Percentiles rank a stretch among this genome's conserved stretches.
Evolutionary conservation across 2,888 invertebrate genomes (phyloP).

Genomic region (Ditylenchus weischeri): DNA sequence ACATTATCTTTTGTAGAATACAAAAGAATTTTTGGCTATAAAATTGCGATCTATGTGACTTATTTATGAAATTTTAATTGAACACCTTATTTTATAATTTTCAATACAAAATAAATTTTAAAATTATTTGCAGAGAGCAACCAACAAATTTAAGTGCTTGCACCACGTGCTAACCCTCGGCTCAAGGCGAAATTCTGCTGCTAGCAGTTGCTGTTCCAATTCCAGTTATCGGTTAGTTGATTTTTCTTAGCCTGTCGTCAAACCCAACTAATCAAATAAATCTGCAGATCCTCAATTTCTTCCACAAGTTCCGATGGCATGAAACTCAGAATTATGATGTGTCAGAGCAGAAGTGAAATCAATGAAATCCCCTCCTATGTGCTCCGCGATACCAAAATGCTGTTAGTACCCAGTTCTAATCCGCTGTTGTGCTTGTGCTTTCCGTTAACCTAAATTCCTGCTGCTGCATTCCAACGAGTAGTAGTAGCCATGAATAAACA

Average conservation of each 20-base stretch:
- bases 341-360: slow-evolving; percentile 44
- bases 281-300: slow-evolving; percentile 22
- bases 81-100: no score
- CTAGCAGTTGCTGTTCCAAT: slow-evolving; percentile 21
- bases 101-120: neutral
- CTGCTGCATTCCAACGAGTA: neutral
- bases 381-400: slow-evolving; percentile 48
- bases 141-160: slow-evolving; percentile 45
- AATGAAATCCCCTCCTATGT: slow-evolving; percentile 45
- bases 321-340: slow-evolving; percentile 35
- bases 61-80: no score
- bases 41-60: no score
- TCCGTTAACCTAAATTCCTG: slow-evolving; percentile 32
- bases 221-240: slow-evolving; percentile 23
- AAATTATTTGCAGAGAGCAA: slow-evolving; percentile 32
- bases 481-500: neutral
- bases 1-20: no score
- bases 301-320: slow-evolving; percentile 20
- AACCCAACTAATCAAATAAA: neutral
- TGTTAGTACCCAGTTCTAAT: slow-evolving; percentile 48
- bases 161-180: slow-evolving; percentile 49
- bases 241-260: neutral
- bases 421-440: slow-evolving; percentile 54
- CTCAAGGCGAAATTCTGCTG: slow-evolving; percentile 21
- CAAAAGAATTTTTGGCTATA: no score